Evolutionary conservation across 1,140 invertebrate species (phyloP), one percentile per base, ranked within the genome.

Genomic region (Cotesia typhae): DNA sequence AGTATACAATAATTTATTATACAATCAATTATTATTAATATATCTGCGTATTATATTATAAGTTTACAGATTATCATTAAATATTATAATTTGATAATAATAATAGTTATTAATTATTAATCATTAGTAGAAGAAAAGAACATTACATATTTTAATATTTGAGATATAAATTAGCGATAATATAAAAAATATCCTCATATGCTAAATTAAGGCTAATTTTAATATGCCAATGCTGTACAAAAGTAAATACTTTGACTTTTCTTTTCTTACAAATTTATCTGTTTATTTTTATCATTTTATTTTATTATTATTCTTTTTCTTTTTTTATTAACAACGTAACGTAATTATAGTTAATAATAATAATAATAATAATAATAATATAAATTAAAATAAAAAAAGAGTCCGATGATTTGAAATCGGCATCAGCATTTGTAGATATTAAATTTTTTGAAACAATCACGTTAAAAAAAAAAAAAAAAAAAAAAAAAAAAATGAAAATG

Each of bases 221-320:
- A 84, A 76, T 80, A 82, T 81, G 79, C 80, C 81, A 84, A 81
- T 85, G 81, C 78, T 84, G 82, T 86, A 84, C 82, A 76, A 83
- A 85, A 84, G 79, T 79, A 80, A 82, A 82, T 75, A 80, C 75
- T 85, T 61, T 80, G 84, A 84, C 79, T 80, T 81, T 71, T 52
- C 80, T 76, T 73, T 79, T 75, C 66, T 69, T 69, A 59, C 53
- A 3, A 41, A 38, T 53, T 57, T 4, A 57, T 57, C 53, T 55
- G 52, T 47, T 47, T 47, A 37, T 57, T 67, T 55, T 67, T 38
- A 55, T 38, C 10, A 47, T 47, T 7, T 47, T 47, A 47, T 47
- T 47, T 47, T 47, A 47, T 47, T 47, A 47, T 47, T 47, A 28
- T 28, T 28, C 28, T 28, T 28, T 28, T 28, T 28, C 28, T 61